Evolutionary conservation across 2,888 invertebrate genomes (phyloP).

Genomic region (Desoria tigrina): DNA sequence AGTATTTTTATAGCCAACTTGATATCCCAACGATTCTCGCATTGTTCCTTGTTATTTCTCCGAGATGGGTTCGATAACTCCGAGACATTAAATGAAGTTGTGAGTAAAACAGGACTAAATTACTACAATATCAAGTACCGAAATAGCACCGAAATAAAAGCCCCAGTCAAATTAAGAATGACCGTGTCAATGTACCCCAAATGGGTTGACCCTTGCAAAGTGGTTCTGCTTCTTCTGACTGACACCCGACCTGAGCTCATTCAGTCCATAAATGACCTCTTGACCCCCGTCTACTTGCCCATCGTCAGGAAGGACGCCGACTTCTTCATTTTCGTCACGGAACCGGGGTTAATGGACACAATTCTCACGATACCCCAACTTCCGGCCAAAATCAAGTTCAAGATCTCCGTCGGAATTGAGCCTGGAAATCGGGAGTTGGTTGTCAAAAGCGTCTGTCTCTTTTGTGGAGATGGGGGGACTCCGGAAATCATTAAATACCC

Average conservation of each 20-base stretch:
- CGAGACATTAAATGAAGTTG: slow-evolving; percentile 21
- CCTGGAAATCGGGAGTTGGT: neutral
- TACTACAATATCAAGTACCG: slow-evolving; percentile 12
- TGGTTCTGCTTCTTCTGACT: slow-evolving; percentile 29
- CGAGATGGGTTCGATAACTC: slow-evolving; percentile 33
- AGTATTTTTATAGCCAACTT: too few species aligned
- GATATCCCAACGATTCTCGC: too few species aligned
- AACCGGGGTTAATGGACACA: slow-evolving; percentile 12
- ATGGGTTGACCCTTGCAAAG: slow-evolving; percentile 23
- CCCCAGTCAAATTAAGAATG: slow-evolving; percentile 23
- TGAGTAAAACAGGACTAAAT: neutral
- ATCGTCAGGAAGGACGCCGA: slow-evolving; percentile 37
- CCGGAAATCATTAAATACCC: slow-evolving; percentile 25
- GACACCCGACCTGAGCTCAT: slow-evolving; percentile 28
- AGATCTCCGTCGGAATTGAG: slow-evolving; percentile 24
- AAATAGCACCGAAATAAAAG: neutral
- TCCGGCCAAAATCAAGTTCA: slow-evolving; percentile 31
- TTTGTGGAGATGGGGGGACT: slow-evolving; percentile 21
- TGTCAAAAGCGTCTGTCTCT: slow-evolving; percentile 30
- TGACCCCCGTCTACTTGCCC: slow-evolving; percentile 36
- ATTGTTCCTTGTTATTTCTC: slow-evolving; percentile 28
- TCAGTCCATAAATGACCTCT: slow-evolving; percentile 16
- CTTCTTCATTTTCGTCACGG: slow-evolving; percentile 33
- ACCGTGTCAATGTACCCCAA: slow-evolving; percentile 25
- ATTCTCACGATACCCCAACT: slow-evolving; percentile 28